phyloP scores from a whole-genome alignment of 2,888 invertebrate genomes.

The Brachypalpus laphriformis region DNA sequence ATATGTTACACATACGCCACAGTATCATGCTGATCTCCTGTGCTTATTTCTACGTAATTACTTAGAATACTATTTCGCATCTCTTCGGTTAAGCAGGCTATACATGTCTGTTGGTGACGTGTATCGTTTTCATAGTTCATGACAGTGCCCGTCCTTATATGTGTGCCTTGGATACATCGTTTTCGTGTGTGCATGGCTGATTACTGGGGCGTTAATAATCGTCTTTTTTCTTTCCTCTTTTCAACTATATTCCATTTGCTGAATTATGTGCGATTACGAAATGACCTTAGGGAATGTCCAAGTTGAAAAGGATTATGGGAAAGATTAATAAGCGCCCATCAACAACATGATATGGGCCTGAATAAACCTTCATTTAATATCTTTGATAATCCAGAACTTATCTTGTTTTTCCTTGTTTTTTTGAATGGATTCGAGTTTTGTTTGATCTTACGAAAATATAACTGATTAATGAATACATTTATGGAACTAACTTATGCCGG shows the following conservation, averaged over 20 bases:
- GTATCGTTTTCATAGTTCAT: neutral
- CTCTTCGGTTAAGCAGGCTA: neutral
- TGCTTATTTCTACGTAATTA: constrained; percentile 1
- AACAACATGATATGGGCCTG: neutral
- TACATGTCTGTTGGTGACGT: neutral
- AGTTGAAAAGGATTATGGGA: constrained; percentile 27
- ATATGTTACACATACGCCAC: constrained; percentile 13
- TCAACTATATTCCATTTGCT: constrained; percentile 18
- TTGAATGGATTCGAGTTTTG: neutral
- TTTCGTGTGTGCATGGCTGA: neutral
- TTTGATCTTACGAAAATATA: neutral
- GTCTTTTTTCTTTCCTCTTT: neutral
- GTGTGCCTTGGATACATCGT: neutral
- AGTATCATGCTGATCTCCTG: neutral
- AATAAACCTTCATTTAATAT: constrained; percentile 10
- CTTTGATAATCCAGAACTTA: neutral
- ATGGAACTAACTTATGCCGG: constrained; percentile 13
- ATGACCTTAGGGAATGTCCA: neutral
- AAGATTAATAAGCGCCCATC: neutral
- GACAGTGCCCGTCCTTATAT: neutral
- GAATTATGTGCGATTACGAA: constrained; percentile 19
- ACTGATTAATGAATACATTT: neutral
- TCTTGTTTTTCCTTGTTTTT: neutral
- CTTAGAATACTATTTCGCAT: neutral
- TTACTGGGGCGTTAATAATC: constrained; percentile 24